Conservation (phyloP, 2,888 invertebrate genomes). For the Ochlodes sylvanus region DNA sequence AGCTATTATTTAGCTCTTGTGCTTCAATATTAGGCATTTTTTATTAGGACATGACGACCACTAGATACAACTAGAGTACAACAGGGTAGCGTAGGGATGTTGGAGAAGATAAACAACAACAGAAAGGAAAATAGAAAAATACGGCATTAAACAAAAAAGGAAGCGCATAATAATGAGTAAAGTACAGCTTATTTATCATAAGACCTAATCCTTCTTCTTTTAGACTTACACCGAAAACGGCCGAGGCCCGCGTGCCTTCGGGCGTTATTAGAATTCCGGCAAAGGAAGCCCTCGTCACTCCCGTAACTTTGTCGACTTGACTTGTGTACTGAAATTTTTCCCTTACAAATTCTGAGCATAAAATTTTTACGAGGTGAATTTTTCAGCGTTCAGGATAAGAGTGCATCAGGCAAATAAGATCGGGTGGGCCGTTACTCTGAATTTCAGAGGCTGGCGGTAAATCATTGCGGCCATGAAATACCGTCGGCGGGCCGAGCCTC, state of each 20-base stretch:
- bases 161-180: not conserved
- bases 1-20: no score
- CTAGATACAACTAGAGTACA: no score
- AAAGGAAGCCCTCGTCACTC: constrained; percentile 23
- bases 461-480: constrained; percentile 49
- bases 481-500: constrained; percentile 38
- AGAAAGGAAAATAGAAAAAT: no score
- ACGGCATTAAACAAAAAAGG: no score
- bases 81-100: no score
- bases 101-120: no score
- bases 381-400: constrained; percentile 45
- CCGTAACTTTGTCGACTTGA: constrained; percentile 33
- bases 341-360: constrained; percentile 36
- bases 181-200: not conserved
- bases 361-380: constrained; percentile 39
- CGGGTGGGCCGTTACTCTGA: constrained; percentile 46
- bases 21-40: no score
- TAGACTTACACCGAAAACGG: not conserved
- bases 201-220: not conserved
- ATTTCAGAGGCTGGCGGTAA: constrained; percentile 45
- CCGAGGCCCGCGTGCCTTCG: not conserved
- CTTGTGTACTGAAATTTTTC: constrained; percentile 41
- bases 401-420: constrained; percentile 49
- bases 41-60: no score
- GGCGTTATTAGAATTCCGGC: constrained; percentile 16